Base-by-base conservation (phyloP, 2,888 invertebrate genomes). In the Lymantria monacha region DNA sequence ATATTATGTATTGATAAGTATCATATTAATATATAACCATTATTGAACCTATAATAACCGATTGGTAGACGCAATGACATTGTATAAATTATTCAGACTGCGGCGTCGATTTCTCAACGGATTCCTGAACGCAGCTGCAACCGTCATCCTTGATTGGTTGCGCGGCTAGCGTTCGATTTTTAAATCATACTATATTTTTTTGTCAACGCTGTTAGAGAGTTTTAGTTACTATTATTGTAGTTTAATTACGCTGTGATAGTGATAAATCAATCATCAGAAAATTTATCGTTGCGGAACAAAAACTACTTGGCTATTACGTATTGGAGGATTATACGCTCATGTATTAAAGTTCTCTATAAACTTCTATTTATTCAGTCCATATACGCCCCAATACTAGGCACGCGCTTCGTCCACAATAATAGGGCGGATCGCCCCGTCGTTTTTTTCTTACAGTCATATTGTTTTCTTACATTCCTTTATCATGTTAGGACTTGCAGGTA, bases 121-220 rank as follows among this genome's bases (percentile, higher is more conserved):
- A 90, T 90, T 88, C 87, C 86, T 88, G 85, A 87, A 84, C 87
- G 87, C 85, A 81, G 83, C 78, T 76, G 82, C 81, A 79, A 74
- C 72, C 82, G 87, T 87, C 86, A 86, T 76, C 79, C 81, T 83
- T 78, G 83, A 84, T 76, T 83, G 81, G 76, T 59, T 70, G 77
- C 62, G 60, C 62, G 60, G 63, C 63, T 63, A 40, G 65, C 78
- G 68, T 80, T 84, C 80, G 76, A 79, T 83, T 86, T 83, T 85
- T 61, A 78, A 83, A 79, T 77, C 60, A 53, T 53, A 57, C 58
- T 54, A 63, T 63, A 61, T 73, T 73, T 42, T 74, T 73, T 73
- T 61, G 57, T 57, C 43, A 59, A 48, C 47, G 42, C 48, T 56
- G 45, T 48, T 59, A 61, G 61, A 61, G 61, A 61, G 57, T 55